Percentiles rank a stretch among this genome's conserved stretches.
Conservation (phyloP, 2,797 vertebrate species). For the Carcharodon carcharias region DNA sequence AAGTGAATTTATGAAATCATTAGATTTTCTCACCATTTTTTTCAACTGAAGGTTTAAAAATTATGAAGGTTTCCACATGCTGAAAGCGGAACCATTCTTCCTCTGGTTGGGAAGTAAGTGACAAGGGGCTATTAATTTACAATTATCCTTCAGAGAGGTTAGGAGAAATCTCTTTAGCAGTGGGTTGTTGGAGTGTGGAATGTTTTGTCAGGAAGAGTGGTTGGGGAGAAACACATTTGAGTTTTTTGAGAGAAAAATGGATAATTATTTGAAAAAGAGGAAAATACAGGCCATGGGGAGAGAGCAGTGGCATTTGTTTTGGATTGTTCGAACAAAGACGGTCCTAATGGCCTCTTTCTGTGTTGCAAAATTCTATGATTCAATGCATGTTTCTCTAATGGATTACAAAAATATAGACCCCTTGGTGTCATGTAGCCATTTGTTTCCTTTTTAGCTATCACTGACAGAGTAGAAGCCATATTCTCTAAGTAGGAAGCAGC, state of each 20-base stretch:
- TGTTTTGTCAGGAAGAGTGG: not conserved
- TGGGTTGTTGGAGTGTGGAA: not conserved
- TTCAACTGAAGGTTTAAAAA: not conserved
- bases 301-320: not conserved
- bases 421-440: not conserved
- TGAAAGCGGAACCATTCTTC: not conserved
- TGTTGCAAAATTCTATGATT: not conserved
- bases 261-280: not conserved
- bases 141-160: not conserved
- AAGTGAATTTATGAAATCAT: not conserved
- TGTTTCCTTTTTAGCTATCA: not conserved
- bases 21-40: not conserved
- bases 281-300: not conserved
- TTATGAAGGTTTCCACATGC: not conserved
- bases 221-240: not conserved
- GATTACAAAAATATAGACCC: not conserved
- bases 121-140: not conserved
- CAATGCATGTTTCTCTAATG: not conserved
- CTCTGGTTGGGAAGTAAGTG: not conserved
- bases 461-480: not conserved
- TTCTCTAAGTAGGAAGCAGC: not conserved
- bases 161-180: not conserved
- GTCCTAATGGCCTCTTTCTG: not conserved
- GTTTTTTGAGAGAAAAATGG: not conserved
- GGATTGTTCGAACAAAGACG: not conserved